Evolutionary conservation across 2,113 vertebrate genomes (phyloP).

Genomic region (Dipodomys ordii): DNA sequence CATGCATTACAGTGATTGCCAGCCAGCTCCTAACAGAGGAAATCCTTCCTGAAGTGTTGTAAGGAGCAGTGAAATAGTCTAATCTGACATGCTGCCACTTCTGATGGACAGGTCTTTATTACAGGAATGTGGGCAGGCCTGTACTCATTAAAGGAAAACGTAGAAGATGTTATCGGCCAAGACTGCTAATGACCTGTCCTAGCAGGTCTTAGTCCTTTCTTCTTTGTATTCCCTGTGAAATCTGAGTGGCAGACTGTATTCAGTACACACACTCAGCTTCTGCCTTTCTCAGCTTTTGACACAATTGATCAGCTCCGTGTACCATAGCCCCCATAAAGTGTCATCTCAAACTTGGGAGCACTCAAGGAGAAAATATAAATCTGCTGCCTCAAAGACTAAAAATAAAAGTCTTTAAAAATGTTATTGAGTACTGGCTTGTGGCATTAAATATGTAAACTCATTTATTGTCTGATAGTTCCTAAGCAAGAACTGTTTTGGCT

Average conservation of each 20-base stretch:
- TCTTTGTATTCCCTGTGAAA: not conserved
- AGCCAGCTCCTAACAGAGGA: constrained; percentile 57
- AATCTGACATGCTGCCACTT: not conserved
- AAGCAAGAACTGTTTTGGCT: constrained; percentile 45
- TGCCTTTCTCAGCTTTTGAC: not conserved
- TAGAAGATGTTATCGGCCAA: not conserved
- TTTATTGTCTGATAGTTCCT: not conserved
- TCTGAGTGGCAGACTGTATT: not conserved
- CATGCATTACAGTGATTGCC: constrained; percentile 22
- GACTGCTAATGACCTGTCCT: not conserved
- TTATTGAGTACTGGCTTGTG: constrained; percentile 20
- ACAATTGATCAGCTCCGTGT: not conserved
- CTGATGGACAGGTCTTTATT: not conserved
- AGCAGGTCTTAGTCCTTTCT: not conserved
- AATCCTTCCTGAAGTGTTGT: not conserved
- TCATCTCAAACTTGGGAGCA: not conserved
- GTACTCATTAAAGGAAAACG: not conserved
- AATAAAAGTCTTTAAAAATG: constrained; percentile 18
- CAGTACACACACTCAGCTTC: not conserved
- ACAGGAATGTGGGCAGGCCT: not conserved
- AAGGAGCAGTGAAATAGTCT: constrained; percentile 13
- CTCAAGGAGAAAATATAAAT: constrained; percentile 45
- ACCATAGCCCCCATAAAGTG: not conserved
- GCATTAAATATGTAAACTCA: constrained; percentile 57
- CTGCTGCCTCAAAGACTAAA: constrained; percentile 33